Percentiles rank a stretch among this genome's conserved stretches.
Evolutionary conservation across 2,113 vertebrate species (phyloP).

Genomic region (Alligator sinensis): DNA sequence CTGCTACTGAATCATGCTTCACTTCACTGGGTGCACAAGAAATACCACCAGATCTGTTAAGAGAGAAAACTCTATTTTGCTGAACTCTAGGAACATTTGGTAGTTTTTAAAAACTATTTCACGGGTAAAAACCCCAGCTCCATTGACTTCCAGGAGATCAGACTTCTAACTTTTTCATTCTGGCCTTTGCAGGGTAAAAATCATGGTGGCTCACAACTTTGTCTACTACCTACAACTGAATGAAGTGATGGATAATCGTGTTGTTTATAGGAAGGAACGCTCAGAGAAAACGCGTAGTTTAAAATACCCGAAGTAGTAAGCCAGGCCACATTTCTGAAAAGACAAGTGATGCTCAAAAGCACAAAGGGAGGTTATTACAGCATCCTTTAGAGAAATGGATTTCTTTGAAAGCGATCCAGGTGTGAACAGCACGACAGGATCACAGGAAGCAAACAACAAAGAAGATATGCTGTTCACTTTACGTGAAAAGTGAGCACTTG

Average conservation of each 20-base stretch:
- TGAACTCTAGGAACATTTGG: not conserved
- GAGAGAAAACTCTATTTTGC: accelerated
- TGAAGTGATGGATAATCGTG: not conserved
- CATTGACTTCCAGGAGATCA: not conserved
- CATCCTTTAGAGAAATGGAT: not conserved
- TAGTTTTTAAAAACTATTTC: not conserved
- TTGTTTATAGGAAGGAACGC: not conserved
- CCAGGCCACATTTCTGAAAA: not conserved
- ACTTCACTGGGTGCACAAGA: not conserved
- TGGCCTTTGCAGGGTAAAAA: not conserved
- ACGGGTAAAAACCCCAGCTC: not conserved
- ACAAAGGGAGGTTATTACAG: not conserved
- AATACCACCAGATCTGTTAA: not conserved
- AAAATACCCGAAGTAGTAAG: not conserved
- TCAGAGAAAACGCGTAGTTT: not conserved
- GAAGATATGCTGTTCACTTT: not conserved
- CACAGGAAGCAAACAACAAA: not conserved
- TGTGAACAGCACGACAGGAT: not conserved
- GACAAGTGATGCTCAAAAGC: not conserved
- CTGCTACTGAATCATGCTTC: not conserved
- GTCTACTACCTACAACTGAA: not conserved
- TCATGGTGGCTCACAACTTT: not conserved
- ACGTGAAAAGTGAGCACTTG: too few species aligned
- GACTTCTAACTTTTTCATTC: not conserved
- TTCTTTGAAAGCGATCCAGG: not conserved